Base-by-base conservation (phyloP, 2,888 invertebrate genomes). In the Microplitis manilae region DNA sequence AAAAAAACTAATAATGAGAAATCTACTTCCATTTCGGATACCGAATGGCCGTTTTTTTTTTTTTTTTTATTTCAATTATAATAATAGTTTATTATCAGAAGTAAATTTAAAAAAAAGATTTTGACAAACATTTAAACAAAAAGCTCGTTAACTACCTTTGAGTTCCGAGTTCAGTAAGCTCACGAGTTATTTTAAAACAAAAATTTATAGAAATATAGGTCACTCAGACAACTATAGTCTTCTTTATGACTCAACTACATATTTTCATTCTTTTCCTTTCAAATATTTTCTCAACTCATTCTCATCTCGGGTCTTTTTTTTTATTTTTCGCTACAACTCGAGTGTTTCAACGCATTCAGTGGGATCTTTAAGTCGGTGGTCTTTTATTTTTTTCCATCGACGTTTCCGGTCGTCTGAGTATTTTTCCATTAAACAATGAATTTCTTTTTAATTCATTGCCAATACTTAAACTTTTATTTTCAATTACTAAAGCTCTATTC, bases 141-240 rank as follows among this genome's bases (percentile, higher is more conserved):
- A 50, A 20, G 15, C 41, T 30, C 6, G 9, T 60, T 62, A 17
- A 9, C 6, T 2, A 38, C 41, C 6, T 67, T 65, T 61, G 69
- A 73, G 71, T 61, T 67, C 60, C 59, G 69, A 73, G 71, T 61
- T 76, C 65, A 68, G 41, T 17, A 67, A 30, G 40, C 61, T 50
- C 75, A 67, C 69, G 30, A 73, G 86, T 87, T 88, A 87, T 88
- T 88, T 88, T 86, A 80, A 87, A 85, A 79, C 85, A 73, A 79
- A 72, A 81, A 86, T 88, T 88, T 88, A 87, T 86, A 84, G 88
- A 86, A 86, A 89, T 87, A 87, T 88, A 83, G 88, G 88, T 87
- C 88, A 86, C 80, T 50, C 13, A 50, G 50, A 13, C 9, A 80
- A 70, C 75, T 77, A 30, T 75, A 70, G 77, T 76, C 73, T 73